Evolutionary conservation across 2,888 invertebrate species (phyloP), one percentile per base, ranked within the genome.

Genomic region (Hydrotaea diabolus): DNA sequence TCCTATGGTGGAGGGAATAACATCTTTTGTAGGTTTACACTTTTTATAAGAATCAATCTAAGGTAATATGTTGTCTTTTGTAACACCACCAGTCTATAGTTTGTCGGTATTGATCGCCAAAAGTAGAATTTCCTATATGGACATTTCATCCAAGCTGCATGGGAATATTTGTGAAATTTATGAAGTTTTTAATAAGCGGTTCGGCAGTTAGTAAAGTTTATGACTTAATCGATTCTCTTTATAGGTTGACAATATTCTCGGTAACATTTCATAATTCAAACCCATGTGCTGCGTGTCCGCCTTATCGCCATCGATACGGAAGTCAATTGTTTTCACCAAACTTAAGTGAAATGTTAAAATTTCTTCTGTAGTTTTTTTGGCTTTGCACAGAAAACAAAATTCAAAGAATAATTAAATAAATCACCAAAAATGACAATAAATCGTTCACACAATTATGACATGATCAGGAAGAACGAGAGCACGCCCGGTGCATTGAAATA

Each of bases 401-500:
- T 55, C 64, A 62, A 77, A 77, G 82, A 85, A 88, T 86, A 86
- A 86, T 87, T 86, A 86, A 87, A 88, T 88, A 88, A 88, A 88
- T 88, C 87, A 88, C 77, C 85, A 86, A 87, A 87, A 82, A 87
- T 90, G 90, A 89, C 90, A 90, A 90, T 90, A 90, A 90, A 90
- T 90, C 90, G 90, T 89, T 90, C 89, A 90, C 88, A 86, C 88
- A 86, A 88, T 89, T 90, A 89, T 90, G 90, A 90, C 90, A 89
- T 82, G 85, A 82, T 82, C 85, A 46, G 85, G 73, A 82, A 82
- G 82, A 85, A 85, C 46, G 75, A 77, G 82, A 79, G 64, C 49
- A 79, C 55, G 49, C 39, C 46, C 39, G 64, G 77, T 43, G 71
- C 53, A 66, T 59, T 39, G 39, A 31, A 79, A 64, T 76, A 76